Evolutionary conservation across 2,888 invertebrate species (phyloP).

Genomic region (Zele albiditarsus): DNA sequence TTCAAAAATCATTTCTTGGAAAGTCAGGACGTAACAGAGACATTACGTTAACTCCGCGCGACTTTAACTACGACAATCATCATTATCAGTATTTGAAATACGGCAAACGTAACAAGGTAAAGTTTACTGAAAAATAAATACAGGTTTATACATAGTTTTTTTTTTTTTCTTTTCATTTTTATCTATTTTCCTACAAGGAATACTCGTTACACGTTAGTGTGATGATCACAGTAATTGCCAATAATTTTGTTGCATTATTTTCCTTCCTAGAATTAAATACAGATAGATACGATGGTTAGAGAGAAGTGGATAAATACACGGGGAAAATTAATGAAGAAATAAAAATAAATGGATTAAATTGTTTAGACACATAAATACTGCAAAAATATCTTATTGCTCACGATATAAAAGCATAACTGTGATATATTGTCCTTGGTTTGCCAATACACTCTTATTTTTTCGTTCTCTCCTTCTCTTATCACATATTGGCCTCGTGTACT

Average conservation of each 20-base stretch:
- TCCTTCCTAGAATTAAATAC: no score
- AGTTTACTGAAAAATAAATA: constrained; percentile 34
- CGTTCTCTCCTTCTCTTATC: neutral
- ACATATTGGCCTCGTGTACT: constrained; percentile 11
- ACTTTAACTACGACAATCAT: constrained; percentile 86
- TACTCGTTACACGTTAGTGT: no score
- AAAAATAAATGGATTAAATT: neutral
- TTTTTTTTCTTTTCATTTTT: neutral
- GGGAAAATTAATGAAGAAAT: neutral
- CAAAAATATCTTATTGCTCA: constrained; percentile 3
- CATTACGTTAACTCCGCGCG: constrained; percentile 81
- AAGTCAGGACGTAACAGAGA: constrained; percentile 66
- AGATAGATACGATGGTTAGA: no score
- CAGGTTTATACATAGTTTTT: neutral
- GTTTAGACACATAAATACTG: neutral
- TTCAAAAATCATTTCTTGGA: constrained; percentile 62
- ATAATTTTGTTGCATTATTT: neutral
- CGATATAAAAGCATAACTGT: constrained; percentile 18
- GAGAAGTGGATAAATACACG: no score
- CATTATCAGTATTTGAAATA: constrained; percentile 87
- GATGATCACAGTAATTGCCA: neutral
- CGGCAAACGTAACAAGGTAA: constrained; percentile 80
- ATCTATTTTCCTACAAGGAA: neutral
- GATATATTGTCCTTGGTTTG: neutral
- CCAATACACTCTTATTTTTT: constrained; percentile 2